Evolutionary conservation across 2,113 vertebrate genomes (phyloP), one percentile per base, ranked within the genome.

Genomic region (Lonchura striata): DNA sequence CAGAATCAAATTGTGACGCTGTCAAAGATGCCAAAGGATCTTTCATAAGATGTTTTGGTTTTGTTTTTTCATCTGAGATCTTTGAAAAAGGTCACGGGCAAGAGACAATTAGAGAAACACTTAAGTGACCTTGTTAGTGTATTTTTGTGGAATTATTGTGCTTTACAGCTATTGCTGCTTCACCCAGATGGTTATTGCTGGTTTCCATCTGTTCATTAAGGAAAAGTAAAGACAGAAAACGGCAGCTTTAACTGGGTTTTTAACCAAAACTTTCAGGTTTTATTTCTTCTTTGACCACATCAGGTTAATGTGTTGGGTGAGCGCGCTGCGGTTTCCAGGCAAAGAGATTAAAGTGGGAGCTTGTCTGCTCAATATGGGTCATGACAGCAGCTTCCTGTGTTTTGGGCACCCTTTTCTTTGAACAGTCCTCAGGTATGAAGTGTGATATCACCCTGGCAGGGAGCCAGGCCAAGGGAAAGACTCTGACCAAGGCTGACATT

Each of bases 111-210:
- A 94, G 70, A 80, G 93, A 93, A 90, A 92, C 83, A 41, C 74
- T 74, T 87, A 54, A 74, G 27, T 92, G 91, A 79, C 91, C 89
- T 85, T 80, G 90, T 92, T 95, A 92, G 71, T 92, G 85, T 95
- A 83, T 94, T 90, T 95, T 50, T 94, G 78, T 87, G 90, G 80
- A 70, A 59, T 86, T 89, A 82, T 27, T 94, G 88, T 90, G 88
- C 81, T 86, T 88, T 78, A 31, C 65, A 74, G 79, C 83, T 90
- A 92, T 59, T 64, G 90, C 92, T 60, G 92, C 72, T 93, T 94
- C 80, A 81, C 79, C 49, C 95, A 94, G 93, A 91, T 96, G 93
- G 92, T 91, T 95, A 91, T 95, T 96, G 91, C 93, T 96, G 79
- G 60, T 88, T 94, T 92, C 95, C 91, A 93, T 90, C 93, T 97